Evolutionary conservation across 2,888 invertebrate species (phyloP).

Genomic region (Rhamphomyia laevipes): DNA sequence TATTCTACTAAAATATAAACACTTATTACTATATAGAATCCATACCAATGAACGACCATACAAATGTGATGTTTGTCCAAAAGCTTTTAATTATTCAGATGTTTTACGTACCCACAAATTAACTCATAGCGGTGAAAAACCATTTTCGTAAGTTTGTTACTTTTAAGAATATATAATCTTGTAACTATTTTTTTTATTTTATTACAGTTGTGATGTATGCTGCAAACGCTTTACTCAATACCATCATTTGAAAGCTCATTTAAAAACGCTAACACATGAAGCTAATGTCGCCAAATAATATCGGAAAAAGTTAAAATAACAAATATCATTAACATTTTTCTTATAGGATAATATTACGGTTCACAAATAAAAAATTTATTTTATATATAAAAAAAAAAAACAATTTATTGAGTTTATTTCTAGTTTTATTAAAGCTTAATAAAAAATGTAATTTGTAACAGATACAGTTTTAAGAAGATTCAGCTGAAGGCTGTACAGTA

Average conservation of each 20-base stretch:
- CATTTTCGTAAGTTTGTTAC: constrained; percentile 21
- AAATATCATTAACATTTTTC: too few relatives aligned
- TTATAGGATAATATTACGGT: too few relatives aligned
- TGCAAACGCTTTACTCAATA: constrained; percentile 30
- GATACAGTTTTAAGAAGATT: too few relatives aligned
- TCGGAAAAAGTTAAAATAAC: too few relatives aligned
- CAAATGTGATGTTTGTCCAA: constrained; percentile 30
- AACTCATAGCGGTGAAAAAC: constrained; percentile 36
- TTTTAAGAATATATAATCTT: not conserved
- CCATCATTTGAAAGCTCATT: constrained; percentile 34
- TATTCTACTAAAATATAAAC: not conserved
- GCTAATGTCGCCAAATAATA: not conserved
- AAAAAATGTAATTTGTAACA: too few relatives aligned
- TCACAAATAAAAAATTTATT: too few relatives aligned
- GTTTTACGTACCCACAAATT: constrained; percentile 32
- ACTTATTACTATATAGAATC: constrained; percentile 19
- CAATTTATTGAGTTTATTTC: too few relatives aligned
- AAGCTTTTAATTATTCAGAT: constrained; percentile 34
- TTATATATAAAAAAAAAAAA: too few relatives aligned
- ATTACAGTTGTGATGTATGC: constrained; percentile 29
- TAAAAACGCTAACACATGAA: constrained; percentile 31
- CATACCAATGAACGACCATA: constrained; percentile 36
- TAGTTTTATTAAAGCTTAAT: too few relatives aligned
- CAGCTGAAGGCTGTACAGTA: too few relatives aligned
- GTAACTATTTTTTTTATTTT: not conserved